These are phyloP conservation scores for Hippasteria phrygiana DNA, from an alignment of 53 echinoderm and acorn worm genomes.

Conservation along the genomic window DNA sequence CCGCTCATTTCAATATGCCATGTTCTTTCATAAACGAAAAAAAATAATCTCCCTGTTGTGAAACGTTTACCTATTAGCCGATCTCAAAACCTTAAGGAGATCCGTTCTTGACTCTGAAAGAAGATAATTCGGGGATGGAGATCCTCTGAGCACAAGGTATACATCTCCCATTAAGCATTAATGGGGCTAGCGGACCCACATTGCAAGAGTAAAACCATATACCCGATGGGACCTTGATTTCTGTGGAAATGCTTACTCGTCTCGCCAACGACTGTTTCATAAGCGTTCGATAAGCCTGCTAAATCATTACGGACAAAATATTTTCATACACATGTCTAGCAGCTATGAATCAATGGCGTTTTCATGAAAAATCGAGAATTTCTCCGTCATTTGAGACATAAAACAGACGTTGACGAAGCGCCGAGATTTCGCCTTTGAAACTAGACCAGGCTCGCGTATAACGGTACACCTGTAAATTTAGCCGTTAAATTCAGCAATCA, in stretches of 20 bases:
- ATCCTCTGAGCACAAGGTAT: not conserved
- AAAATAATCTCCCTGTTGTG: not conserved
- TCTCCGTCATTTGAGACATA: not conserved
- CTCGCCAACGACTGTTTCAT: constrained; percentile 14
- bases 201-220: not conserved
- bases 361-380: too few species aligned
- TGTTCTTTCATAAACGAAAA: constrained; percentile 14
- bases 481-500: constrained; percentile 66
- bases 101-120: constrained; percentile 13
- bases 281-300: not conserved
- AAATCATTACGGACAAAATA: not conserved
- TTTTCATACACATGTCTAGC: not conserved
- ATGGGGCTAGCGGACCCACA: not conserved
- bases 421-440: constrained; percentile 1
- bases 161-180: not conserved
- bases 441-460: not conserved
- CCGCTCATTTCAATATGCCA: not conserved
- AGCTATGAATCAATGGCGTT: too few species aligned
- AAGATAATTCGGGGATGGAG: not conserved
- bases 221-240: constrained; percentile 28
- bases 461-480: constrained; percentile 62
- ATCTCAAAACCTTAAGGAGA: not conserved
- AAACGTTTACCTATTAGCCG: constrained; percentile 34
- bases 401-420: constrained; percentile 28
- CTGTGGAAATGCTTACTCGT: not conserved